phyloP scores from a whole-genome alignment of 2,888 invertebrate species.

The Drosophila meridionalis region DNA sequence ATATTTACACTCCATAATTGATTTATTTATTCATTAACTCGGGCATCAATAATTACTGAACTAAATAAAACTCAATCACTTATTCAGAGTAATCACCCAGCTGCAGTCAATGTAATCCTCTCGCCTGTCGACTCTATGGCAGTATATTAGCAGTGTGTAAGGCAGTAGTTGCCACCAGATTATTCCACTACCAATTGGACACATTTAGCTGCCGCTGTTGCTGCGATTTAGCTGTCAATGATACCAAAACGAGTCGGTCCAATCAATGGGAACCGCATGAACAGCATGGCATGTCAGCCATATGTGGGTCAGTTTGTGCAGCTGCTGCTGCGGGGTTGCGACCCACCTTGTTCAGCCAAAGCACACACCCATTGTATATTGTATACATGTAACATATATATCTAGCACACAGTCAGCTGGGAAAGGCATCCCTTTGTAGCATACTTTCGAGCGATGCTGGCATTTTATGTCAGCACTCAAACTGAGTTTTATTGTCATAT shows the following conservation, averaged over 20 bases:
- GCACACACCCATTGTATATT: slow-evolving; percentile 4
- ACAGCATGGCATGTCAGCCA: neutral
- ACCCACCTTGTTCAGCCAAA: slow-evolving; percentile 11
- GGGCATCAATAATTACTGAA: neutral
- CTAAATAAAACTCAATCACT: too few relatives aligned
- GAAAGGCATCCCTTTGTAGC: slow-evolving; percentile 32
- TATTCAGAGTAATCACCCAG: slow-evolving; percentile 12
- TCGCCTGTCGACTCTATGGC: slow-evolving; percentile 7
- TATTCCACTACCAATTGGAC: slow-evolving; percentile 9
- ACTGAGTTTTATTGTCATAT: slow-evolving; percentile 26
- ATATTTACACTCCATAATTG: neutral
- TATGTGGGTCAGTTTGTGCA: slow-evolving; percentile 75
- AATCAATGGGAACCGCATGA: slow-evolving; percentile 11
- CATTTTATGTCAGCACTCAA: slow-evolving; percentile 26
- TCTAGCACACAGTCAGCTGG: slow-evolving; percentile 37
- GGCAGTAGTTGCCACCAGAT: slow-evolving; percentile 25
- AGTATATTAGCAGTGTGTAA: slow-evolving; percentile 10
- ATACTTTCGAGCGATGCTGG: slow-evolving; percentile 42
- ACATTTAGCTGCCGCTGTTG: slow-evolving; percentile 32
- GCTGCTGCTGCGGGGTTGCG: slow-evolving; percentile 48
- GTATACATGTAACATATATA: neutral
- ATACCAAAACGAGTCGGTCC: slow-evolving; percentile 18
- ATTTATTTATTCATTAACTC: neutral
- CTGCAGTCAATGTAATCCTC: slow-evolving; percentile 50
- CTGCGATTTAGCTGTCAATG: slow-evolving; percentile 32